phyloP scores from a whole-genome alignment of 2,797 vertebrate genomes.

The Spheniscus humboldti region DNA sequence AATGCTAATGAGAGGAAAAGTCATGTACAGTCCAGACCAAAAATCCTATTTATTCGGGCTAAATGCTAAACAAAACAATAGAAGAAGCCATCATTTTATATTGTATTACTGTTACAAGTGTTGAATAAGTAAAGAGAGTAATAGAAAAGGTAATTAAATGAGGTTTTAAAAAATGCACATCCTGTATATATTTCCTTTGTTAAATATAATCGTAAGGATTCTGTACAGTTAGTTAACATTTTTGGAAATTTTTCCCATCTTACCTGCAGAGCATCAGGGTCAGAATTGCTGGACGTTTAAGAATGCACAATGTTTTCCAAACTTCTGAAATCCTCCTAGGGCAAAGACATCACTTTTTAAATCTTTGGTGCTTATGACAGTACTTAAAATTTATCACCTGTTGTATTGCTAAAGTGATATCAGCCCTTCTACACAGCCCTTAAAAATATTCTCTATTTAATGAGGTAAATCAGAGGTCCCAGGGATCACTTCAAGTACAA shows the following conservation, averaged over 20 bases:
- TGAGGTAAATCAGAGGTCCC: neutral
- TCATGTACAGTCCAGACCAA: neutral
- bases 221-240: neutral
- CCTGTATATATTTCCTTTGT: neutral
- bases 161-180: neutral
- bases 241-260: neutral
- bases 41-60: neutral
- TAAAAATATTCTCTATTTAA: neutral
- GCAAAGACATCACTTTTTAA: neutral
- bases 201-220: neutral
- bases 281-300: neutral
- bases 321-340: neutral
- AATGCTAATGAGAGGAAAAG: neutral
- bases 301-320: neutral
- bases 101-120: neutral
- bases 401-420: neutral
- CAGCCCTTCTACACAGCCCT: neutral
- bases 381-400: neutral
- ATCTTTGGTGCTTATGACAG: neutral
- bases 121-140: neutral
- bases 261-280: neutral
- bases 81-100: neutral
- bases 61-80: neutral
- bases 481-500: neutral
- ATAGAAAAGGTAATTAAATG: neutral